phyloP scores from a whole-genome alignment of 2,888 invertebrate genomes.

The Chalcosyrphus nemorum region DNA sequence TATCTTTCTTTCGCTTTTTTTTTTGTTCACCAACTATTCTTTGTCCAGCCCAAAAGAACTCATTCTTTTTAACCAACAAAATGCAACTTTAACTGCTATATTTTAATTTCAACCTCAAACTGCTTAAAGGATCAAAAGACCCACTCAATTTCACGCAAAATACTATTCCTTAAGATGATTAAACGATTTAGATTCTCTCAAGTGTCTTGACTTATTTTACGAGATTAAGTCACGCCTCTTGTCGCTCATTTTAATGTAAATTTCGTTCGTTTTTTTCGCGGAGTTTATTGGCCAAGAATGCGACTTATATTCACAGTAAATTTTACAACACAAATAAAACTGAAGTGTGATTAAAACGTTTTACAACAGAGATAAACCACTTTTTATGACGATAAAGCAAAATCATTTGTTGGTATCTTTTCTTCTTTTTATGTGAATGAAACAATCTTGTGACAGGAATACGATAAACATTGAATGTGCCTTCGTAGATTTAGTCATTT shows the following conservation, averaged over 20 bases:
- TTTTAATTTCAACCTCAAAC: no score
- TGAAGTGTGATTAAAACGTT: constrained; percentile 31
- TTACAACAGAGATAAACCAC: constrained; percentile 13
- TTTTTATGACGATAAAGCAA: constrained; percentile 15
- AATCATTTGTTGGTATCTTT: constrained; percentile 6
- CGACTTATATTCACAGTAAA: constrained; percentile 20
- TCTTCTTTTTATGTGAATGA: background rate
- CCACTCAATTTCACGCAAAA: no score
- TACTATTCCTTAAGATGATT: constrained; percentile 15
- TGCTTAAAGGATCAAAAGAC: no score
- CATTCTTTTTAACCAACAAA: no score
- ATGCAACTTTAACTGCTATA: no score
- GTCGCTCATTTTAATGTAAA: constrained; percentile 23
- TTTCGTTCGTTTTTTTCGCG: no score
- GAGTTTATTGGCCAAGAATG: background rate
- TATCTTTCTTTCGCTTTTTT: no score
- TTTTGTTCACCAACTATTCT: no score
- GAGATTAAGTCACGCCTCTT: constrained; percentile 24
- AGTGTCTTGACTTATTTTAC: background rate
- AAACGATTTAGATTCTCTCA: constrained; percentile 8
- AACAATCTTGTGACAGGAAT: constrained; percentile 12
- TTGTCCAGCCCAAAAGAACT: no score
- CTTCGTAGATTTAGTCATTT: background rate
- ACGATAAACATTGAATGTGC: background rate
- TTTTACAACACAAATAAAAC: constrained; percentile 14